Evolutionary conservation across 2,888 invertebrate genomes (phyloP).

Genomic region (Dilophus febrilis): DNA sequence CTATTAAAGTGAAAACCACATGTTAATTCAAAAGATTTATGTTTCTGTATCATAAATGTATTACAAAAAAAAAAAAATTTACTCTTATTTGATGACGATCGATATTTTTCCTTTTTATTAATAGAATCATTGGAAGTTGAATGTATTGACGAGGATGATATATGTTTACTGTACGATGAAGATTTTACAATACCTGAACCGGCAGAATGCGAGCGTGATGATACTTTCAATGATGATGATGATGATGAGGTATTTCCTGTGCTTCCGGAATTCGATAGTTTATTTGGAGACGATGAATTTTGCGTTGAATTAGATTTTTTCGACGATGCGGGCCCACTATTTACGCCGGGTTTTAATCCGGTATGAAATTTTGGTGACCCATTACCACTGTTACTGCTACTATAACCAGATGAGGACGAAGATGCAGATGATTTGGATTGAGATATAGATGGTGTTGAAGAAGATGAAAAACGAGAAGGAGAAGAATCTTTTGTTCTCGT

Average conservation of each 20-base stretch:
- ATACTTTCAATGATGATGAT: constrained; percentile 8
- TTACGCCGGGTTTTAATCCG: constrained; percentile 69
- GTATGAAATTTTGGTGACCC: constrained; percentile 59
- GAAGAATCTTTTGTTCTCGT: constrained; percentile 56
- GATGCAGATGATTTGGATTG: constrained; percentile 32
- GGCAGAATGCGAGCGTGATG: constrained; percentile 3
- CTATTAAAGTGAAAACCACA: no score
- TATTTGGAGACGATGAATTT: constrained; percentile 1
- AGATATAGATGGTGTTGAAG: constrained; percentile 29
- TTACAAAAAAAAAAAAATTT: no score
- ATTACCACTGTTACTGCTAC: constrained; percentile 32
- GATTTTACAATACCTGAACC: neutral
- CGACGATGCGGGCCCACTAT: constrained; percentile 74
- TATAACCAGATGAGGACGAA: constrained; percentile 25
- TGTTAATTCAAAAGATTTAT: no score
- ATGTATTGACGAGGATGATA: neutral
- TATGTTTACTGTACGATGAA: neutral
- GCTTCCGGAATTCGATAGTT: neutral
- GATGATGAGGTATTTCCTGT: constrained; percentile 6
- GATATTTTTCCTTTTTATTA: no score
- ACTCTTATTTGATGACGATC: no score
- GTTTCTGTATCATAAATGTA: no score
- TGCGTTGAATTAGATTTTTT: constrained; percentile 5
- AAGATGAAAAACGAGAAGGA: constrained; percentile 24
- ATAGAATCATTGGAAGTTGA: neutral